Evolutionary conservation across 2,113 vertebrate species (phyloP), one percentile per base, ranked within the genome.

Genomic region (Talpa occidentalis): DNA sequence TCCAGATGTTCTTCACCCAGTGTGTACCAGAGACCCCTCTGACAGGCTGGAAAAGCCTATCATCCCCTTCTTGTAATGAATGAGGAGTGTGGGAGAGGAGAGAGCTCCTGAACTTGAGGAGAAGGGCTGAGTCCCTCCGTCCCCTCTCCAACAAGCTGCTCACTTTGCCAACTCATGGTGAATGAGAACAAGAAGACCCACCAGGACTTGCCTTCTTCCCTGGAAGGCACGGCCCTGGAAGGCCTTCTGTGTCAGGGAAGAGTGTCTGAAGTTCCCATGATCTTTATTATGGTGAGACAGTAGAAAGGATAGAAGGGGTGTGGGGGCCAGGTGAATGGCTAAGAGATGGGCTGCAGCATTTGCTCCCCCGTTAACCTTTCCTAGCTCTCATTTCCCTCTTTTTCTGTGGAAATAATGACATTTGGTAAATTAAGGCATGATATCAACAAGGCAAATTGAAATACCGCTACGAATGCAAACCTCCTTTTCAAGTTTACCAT

Each of bases 401-500:
- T 70, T 93, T 52, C 74, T 47, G 1, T 54, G 56, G 70, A 66
- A 74, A 77, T 30, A 52, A 66, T 86, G 76, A 54, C 44, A 60
- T 89, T 66, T 89, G 10, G 14, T 94, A 80, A 93, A 95, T 94
- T 73, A 59, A 95, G 78, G n/a, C 66, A n/a, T 86, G 83, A 60
- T 84, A 87, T 62, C 66, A 67, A 62, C 86, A 72, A 87, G 83
- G 76, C 62, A 93, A 95, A 91, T 59, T 87, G 86, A 94, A 96
- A 94, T 28, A 37, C 73, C 62, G 52, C 82, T 76, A 82, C 82
- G 64, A 44, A 94, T 47, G 44, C 64, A 79, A 92, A 91, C 40
- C 89, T 19, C 62, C 88, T 97, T 96, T 94, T 54, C 88, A 96
- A 96, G 78, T 96, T 95, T 89, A 40, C 94, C 85, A 89, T 56